A percentile compares a stretch with the other conserved stretches of the same genome.
Conservation (phyloP, 2,888 invertebrate genomes). For the Artemia sinica region DNA sequence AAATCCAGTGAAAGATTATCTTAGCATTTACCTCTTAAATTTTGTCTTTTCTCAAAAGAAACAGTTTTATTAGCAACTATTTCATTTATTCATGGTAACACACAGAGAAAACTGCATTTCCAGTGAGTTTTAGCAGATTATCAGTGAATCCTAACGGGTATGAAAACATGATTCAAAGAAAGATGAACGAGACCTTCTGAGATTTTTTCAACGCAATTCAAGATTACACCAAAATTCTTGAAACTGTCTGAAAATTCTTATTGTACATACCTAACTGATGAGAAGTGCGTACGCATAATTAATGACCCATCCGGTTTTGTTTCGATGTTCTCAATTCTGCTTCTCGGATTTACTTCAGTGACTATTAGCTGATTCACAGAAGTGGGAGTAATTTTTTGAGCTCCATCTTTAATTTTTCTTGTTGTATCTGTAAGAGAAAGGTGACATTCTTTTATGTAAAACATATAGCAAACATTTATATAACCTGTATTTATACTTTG, state of each 20-base stretch:
- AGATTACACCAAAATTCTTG: too few species aligned
- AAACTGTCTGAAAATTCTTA: background rate
- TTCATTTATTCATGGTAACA: too few species aligned
- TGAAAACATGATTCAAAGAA: background rate
- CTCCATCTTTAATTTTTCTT: slow-evolving; percentile 3
- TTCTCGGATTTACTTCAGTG: background rate
- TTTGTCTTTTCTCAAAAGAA: too few species aligned
- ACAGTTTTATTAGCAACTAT: too few species aligned
- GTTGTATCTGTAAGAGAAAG: background rate
- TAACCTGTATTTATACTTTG: too few species aligned
- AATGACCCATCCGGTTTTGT: background rate
- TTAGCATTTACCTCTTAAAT: too few species aligned
- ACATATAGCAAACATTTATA: too few species aligned
- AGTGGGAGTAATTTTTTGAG: background rate
- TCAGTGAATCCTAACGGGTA: background rate
- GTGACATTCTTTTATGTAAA: background rate
- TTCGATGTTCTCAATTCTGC: background rate
- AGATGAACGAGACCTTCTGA: too few species aligned
- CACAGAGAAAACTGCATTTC: too few species aligned
- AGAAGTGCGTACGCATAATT: background rate
- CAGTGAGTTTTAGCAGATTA: too few species aligned
- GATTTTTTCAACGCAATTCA: too few species aligned
- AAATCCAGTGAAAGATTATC: too few species aligned
- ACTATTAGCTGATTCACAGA: background rate
- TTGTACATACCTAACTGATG: background rate